Evolutionary conservation across 2,797 vertebrate species (phyloP), one percentile per base, ranked within the genome.

Genomic region (Mustela erminea): DNA sequence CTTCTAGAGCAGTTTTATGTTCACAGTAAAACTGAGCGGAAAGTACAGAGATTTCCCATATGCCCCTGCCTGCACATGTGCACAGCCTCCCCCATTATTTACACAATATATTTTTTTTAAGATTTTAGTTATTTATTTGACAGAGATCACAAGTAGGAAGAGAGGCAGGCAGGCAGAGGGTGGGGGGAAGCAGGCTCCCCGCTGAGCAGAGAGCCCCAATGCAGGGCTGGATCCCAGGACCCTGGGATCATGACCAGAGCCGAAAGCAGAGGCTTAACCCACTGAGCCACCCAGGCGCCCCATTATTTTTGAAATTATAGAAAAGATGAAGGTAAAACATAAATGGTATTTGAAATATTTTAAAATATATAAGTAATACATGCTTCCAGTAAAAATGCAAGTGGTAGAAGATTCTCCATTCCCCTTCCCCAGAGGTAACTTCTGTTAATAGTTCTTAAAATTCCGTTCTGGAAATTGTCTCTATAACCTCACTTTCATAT

Each of bases 361-460:
- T 38, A 46, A 83, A 83, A 54, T 83, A 60, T 7, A 68, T 75
- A 94, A 60, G 81, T 86, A 89, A 70, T 70, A 4, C 29, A 2
- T 72, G 75, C 58, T 90, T 95, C 80, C 49, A 52, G 68, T 41
- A 56, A 81, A 87, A 92, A 92, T 29, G 46, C 54, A 56, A 85
- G 43, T 43, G 64, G 68, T 41, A 46, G 17, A 49, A 7, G 23
- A n/a, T 25, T 72, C 38, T 81, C 83, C 21, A 64, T 68, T 75
- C 29, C 46, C 15, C n/a, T 68, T 90, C 12, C 38, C 87, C 70
- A 90, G 87, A 83, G 62, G 62, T 20, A 83, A 68, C 18, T 32
- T 88, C 75, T 87, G 29, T 85, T 70, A 46, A 80, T 17, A n/a
- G 46, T 52, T 89, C 78, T 87, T 95, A 68, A 95, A 92, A 84